A percentile compares a stretch with the other conserved stretches of the same genome.
Conservation (phyloP, 2,113 vertebrate genomes). For the Herpailurus yagouaroundi region DNA sequence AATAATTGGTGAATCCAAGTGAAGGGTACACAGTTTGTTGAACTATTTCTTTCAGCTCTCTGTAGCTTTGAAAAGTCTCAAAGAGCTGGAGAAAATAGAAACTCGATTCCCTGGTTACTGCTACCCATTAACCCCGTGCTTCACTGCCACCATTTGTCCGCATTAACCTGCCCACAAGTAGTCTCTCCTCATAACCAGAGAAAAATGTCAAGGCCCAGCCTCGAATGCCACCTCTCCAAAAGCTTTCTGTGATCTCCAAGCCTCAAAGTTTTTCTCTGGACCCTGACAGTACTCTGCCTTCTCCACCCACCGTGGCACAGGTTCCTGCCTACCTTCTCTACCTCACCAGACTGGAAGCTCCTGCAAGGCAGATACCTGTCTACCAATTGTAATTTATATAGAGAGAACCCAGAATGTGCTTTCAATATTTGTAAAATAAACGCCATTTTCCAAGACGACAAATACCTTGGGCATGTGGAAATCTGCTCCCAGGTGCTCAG, state of each 20-base stretch:
- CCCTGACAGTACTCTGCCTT: background rate
- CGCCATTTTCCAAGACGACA: background rate
- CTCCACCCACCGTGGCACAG: background rate
- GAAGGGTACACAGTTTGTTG: background rate
- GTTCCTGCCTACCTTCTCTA: background rate
- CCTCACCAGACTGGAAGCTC: background rate
- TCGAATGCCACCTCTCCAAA: background rate
- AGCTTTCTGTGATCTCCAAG: background rate
- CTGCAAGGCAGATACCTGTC: background rate
- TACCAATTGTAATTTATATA: background rate
- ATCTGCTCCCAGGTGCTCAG: background rate
- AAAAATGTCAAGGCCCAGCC: background rate
- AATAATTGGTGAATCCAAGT: background rate
- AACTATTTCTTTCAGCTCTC: background rate
- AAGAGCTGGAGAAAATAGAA: background rate
- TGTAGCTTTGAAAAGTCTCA: background rate
- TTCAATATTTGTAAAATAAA: background rate
- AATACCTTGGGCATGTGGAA: background rate
- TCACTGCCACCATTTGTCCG: background rate
- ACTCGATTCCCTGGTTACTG: background rate
- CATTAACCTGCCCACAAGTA: background rate
- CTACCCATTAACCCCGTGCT: too few species aligned
- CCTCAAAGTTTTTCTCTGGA: background rate
- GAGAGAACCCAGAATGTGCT: background rate
- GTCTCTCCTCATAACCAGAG: background rate